These are phyloP conservation scores for Alectura lathami DNA, from an alignment of 2,113 vertebrate species.

Conservation along the genomic window DNA sequence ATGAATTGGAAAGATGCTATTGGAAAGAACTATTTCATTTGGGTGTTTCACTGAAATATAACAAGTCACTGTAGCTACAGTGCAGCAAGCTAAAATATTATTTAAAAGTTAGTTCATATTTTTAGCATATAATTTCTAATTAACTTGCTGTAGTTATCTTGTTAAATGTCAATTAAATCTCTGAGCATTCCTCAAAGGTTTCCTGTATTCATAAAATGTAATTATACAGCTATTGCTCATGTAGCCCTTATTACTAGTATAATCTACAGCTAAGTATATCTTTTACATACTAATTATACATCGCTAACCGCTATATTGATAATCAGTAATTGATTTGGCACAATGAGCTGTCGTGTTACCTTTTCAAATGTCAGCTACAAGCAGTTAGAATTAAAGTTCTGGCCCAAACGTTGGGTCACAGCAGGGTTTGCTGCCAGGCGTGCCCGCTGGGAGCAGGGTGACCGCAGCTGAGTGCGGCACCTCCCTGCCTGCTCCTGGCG, in stretches of 20 bases:
- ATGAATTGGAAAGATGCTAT: conserved; percentile 49
- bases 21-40: conserved; percentile 64
- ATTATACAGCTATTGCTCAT: conserved; percentile 76
- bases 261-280: conserved; percentile 76
- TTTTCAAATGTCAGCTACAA: conserved; percentile 26
- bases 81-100: conserved; percentile 78
- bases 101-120: conserved; percentile 81
- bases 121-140: conserved; percentile 83
- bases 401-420: neutral
- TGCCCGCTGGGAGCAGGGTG: fast-evolving
- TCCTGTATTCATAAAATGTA: conserved; percentile 77
- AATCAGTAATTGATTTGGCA: conserved; percentile 76
- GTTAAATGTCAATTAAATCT: conserved; percentile 84
- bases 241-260: conserved; percentile 71
- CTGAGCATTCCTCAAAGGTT: conserved; percentile 77
- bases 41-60: conserved; percentile 60
- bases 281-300: conserved; percentile 70
- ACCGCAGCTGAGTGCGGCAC: too few relatives aligned
- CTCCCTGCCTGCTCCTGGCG: neutral
- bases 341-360: conserved; percentile 56
- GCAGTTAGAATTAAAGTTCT: neutral
- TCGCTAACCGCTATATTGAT: conserved; percentile 72
- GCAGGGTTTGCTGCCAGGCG: neutral
- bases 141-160: conserved; percentile 82
- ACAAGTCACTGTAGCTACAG: conserved; percentile 39